Base-by-base conservation (phyloP, 2,113 vertebrate species). In the Xiphophorus maculatus region DNA sequence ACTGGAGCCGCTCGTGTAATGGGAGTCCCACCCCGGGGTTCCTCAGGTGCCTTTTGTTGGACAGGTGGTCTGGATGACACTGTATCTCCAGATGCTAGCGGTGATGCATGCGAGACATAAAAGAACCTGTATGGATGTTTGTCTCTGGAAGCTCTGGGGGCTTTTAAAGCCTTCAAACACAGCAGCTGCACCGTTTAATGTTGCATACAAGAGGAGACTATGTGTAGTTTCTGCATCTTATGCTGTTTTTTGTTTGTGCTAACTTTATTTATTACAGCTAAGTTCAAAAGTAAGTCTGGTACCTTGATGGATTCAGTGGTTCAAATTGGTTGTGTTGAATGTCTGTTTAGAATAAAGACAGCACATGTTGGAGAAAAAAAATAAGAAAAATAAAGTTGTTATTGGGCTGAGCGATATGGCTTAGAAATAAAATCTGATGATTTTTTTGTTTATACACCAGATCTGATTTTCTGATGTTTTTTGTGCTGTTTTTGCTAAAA, bases 41-140 rank as follows among this genome's bases (percentile, higher is more conserved):
- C 78, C 84, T 76, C 81, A 79, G 84, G 81, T 87, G 87, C 64
- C 84, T 88, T 88, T 93, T 91, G 90, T 92, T 87, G 19, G 70
- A 44, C 83, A 88, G 90, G 87, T 92, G 82, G 83, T 76, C 79
- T 65, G 63, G 35, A 69, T 84, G 87, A 89, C 83, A 93, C 87
- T 85, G 77, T 87, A 92, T 92, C 90, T 88, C 80, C 70, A 76
- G 42, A 74, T 64, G 72, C 74, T 84, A 76, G 84, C 83, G 80
- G 78, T 80, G 81, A 89, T 84, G 82, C 69, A 82, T 80, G 73
- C 64, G 13, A 65, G 35, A 62, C 81, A 89, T 76, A 84, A 93
- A 90, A 86, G 80, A 87, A 80, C 19, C 69, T n/a, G 40, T 65
- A 80, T 66, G 82, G 85, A 83, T 90, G 79, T 91, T 84, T 92